Conservation (phyloP, 2,113 vertebrate genomes). For the Epinephelus fuscoguttatus region DNA sequence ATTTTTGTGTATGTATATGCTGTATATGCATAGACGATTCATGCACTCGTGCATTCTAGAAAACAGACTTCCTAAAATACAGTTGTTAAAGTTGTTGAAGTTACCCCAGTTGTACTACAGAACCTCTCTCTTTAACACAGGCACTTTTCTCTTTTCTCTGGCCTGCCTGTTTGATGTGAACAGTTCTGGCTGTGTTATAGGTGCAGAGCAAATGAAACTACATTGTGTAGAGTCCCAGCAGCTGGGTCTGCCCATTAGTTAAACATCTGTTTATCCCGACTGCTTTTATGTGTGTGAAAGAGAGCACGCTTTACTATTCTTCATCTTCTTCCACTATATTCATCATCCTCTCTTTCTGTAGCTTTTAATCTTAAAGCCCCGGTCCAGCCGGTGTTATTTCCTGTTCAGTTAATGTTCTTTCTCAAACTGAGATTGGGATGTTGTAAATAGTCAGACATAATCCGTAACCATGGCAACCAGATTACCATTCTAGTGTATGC, state of each 20-base stretch:
- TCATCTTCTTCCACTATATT: conserved; percentile 27
- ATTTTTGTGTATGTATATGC: not conserved
- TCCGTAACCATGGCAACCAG: too few relatives aligned
- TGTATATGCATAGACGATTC: not conserved
- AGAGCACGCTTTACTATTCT: not conserved
- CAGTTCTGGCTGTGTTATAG: conserved; percentile 29
- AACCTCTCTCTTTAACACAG: not conserved
- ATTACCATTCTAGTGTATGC: too few relatives aligned
- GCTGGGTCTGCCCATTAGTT: conserved; percentile 61
- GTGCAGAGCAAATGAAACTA: conserved; percentile 54
- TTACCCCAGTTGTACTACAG: not conserved
- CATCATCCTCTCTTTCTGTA: not conserved
- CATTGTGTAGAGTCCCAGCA: conserved; percentile 40
- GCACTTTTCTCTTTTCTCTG: not conserved
- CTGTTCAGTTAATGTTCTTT: too few relatives aligned
- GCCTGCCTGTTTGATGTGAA: conserved; percentile 15
- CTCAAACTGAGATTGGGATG: too few relatives aligned
- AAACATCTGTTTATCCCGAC: conserved; percentile 41
- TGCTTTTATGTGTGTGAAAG: not conserved
- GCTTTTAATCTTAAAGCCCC: not conserved
- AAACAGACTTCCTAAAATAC: conserved; percentile 3
- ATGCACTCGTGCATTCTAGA: not conserved
- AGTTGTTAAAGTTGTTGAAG: too few relatives aligned
- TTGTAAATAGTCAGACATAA: too few relatives aligned
- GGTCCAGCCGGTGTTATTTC: too few relatives aligned